A percentile compares a stretch with the other conserved stretches of the same genome.
Conservation (phyloP, 2,113 vertebrate species). For the Lycocorax pyrrhopterus region DNA sequence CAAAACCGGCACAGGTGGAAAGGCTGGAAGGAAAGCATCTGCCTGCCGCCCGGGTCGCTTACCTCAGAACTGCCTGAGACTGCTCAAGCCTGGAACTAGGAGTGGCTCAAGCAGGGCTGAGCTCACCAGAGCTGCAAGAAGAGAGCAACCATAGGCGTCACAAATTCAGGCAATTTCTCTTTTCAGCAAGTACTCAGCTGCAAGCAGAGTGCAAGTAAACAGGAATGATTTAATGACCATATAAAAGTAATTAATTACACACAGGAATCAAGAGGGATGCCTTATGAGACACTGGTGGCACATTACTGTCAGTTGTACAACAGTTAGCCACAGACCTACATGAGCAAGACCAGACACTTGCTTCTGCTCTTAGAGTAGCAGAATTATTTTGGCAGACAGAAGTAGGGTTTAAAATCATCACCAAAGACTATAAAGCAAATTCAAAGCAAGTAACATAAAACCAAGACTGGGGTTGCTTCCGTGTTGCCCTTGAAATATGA, state of each 20-base stretch:
- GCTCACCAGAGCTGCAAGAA: background rate
- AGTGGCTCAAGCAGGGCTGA: background rate
- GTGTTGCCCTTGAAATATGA: background rate
- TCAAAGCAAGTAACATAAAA: background rate
- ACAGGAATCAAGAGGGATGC: background rate
- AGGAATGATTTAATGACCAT: conserved; percentile 23
- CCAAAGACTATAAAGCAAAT: background rate
- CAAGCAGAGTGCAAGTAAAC: conserved; percentile 4
- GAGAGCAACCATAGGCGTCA: background rate
- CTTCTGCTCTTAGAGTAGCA: background rate
- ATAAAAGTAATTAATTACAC: conserved; percentile 18
- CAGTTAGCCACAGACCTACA: background rate
- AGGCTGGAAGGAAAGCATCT: background rate
- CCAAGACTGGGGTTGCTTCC: background rate
- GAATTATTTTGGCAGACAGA: background rate
- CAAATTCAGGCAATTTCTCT: background rate
- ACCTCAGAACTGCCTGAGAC: background rate
- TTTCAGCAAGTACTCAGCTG: conserved; percentile 16
- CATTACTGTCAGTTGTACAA: background rate
- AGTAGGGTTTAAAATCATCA: background rate
- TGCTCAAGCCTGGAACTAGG: background rate
- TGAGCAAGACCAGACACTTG: background rate
- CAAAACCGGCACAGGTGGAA: background rate
- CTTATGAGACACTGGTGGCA: conserved; percentile 4
- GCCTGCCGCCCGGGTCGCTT: background rate